phyloP scores from a whole-genome alignment of 1,140 invertebrate species.

The Caenorhabditis inopinata region DNA sequence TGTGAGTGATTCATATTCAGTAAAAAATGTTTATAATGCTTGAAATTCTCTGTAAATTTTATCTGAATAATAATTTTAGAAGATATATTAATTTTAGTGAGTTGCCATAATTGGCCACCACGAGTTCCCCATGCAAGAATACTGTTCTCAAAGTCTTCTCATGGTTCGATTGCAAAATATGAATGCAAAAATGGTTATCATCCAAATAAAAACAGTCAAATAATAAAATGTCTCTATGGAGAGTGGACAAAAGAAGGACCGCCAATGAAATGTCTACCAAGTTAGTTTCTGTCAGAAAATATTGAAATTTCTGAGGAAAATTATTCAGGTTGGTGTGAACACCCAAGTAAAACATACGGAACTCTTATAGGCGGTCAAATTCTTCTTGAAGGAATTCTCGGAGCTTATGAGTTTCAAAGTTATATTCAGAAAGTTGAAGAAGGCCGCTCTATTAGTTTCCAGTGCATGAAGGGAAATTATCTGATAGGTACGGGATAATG shows the following conservation, averaged over 20 bases:
- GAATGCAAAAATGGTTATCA: slow-evolving; percentile 86
- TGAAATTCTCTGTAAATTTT: not conserved
- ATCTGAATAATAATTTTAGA: slow-evolving; percentile 16
- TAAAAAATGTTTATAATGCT: too few species aligned
- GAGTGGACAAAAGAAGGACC: slow-evolving; percentile 84
- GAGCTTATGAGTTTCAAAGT: slow-evolving; percentile 90
- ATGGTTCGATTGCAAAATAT: slow-evolving; percentile 87
- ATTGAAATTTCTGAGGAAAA: too few species aligned
- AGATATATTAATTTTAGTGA: slow-evolving; percentile 67
- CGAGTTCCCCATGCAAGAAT: slow-evolving; percentile 87
- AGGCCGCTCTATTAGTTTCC: slow-evolving; percentile 94
- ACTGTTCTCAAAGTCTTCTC: slow-evolving; percentile 89
- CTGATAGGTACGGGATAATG: slow-evolving; percentile 76
- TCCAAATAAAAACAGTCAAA: slow-evolving; percentile 76
- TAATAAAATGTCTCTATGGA: slow-evolving; percentile 83
- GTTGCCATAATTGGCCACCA: slow-evolving; percentile 84
- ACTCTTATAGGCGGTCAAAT: slow-evolving; percentile 86
- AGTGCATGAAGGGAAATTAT: slow-evolving; percentile 86
- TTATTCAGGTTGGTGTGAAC: slow-evolving; percentile 86
- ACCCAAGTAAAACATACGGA: slow-evolving; percentile 74
- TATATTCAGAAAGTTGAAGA: slow-evolving; percentile 78
- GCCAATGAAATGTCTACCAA: slow-evolving; percentile 60
- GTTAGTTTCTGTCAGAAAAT: slow-evolving; percentile 44
- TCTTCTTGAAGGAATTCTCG: slow-evolving; percentile 90
- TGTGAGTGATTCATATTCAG: slow-evolving; percentile 71